phyloP scores from a whole-genome alignment of 92 coral and sea anemone genomes.

The Meandrina meandrites region DNA sequence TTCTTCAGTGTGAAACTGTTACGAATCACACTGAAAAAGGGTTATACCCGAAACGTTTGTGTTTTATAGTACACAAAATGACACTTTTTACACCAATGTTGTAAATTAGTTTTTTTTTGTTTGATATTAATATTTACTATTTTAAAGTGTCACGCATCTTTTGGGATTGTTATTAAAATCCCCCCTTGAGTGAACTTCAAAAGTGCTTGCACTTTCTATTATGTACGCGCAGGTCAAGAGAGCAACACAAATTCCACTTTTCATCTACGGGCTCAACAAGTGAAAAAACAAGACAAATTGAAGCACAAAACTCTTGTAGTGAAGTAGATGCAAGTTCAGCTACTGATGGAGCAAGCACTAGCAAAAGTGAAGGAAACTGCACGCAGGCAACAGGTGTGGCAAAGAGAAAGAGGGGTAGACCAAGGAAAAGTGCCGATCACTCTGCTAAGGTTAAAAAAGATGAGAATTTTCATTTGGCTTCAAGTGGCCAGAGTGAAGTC shows the following conservation, averaged over 20 bases:
- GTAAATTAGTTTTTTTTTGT: too few relatives aligned
- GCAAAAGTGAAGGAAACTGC: background rate
- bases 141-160: too few relatives aligned
- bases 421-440: constrained; percentile 3
- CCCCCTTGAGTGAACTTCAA: too few relatives aligned
- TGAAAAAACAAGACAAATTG: background rate
- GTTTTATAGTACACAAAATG: too few relatives aligned
- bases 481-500: too few relatives aligned
- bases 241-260: background rate
- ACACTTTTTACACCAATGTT: too few relatives aligned
- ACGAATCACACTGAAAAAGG: too few relatives aligned
- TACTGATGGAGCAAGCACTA: background rate
- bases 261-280: background rate
- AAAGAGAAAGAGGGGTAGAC: constrained; percentile 51
- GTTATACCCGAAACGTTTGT: too few relatives aligned
- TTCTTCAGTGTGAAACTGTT: too few relatives aligned
- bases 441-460: background rate
- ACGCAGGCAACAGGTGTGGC: background rate
- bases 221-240: background rate
- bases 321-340: background rate
- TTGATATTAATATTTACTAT: too few relatives aligned
- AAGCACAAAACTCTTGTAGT: background rate
- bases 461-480: background rate
- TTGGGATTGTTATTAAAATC: too few relatives aligned
- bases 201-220: too few relatives aligned